These are phyloP conservation scores for Melanargia galathea DNA, from an alignment of 2,888 invertebrate species.

Conservation along the genomic window DNA sequence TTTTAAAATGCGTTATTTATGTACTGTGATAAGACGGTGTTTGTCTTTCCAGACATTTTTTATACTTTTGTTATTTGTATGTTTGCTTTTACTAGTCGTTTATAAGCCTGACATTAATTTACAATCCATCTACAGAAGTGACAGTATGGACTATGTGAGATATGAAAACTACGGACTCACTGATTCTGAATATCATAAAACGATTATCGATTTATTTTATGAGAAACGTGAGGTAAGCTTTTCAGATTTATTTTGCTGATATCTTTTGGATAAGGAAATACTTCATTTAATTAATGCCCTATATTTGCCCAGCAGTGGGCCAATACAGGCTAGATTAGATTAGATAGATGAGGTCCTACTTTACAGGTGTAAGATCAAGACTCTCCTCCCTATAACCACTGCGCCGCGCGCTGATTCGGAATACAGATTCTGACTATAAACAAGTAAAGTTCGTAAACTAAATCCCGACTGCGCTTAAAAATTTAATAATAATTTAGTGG, in stretches of 20 bases:
- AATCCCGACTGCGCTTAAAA: too few species aligned
- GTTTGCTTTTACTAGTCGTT: constrained; percentile 31
- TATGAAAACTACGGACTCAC: constrained; percentile 9
- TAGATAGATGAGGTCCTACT: too few species aligned
- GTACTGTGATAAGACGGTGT: constrained; percentile 17
- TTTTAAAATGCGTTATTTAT: constrained; percentile 4
- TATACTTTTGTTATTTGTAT: constrained; percentile 29
- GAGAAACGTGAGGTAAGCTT: constrained; percentile 49
- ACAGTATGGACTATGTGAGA: constrained; percentile 1
- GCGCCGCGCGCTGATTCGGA: too few species aligned
- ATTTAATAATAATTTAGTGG: too few species aligned
- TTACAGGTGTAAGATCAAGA: too few species aligned
- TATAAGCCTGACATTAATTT: constrained; percentile 26
- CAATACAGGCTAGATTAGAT: too few species aligned
- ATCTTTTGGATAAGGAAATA: too few species aligned
- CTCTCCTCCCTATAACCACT: too few species aligned
- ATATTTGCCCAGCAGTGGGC: too few species aligned
- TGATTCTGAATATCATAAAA: constrained; percentile 21
- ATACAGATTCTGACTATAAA: too few species aligned
- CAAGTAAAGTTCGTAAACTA: too few species aligned
- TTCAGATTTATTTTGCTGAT: not conserved
- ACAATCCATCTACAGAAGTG: constrained; percentile 10
- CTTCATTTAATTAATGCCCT: too few species aligned
- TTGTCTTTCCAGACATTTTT: constrained; percentile 26
- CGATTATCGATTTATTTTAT: constrained; percentile 46